Evolutionary conservation across 2,888 invertebrate genomes (phyloP).

Genomic region (Pachymerium ferrugineum): DNA sequence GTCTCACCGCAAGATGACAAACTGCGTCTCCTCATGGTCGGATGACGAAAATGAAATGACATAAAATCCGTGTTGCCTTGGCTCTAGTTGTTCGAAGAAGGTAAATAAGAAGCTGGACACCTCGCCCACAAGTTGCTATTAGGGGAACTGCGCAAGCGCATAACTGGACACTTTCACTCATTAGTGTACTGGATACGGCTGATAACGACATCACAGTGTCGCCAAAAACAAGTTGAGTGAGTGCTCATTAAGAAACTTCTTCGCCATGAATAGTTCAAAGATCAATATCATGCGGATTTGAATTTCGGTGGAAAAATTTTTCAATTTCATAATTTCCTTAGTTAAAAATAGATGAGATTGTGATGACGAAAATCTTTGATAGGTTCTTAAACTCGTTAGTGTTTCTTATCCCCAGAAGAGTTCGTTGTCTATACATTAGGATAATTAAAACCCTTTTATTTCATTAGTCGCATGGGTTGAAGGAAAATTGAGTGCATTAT

Average conservation of each 20-base stretch:
- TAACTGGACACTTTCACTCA: conserved; percentile 14
- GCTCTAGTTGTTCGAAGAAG: not conserved
- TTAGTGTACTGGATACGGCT: not conserved
- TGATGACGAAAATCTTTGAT: too few species aligned
- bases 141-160: conserved; percentile 10
- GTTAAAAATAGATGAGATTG: too few species aligned
- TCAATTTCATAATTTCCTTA: too few species aligned
- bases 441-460: too few species aligned
- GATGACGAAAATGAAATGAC: not conserved
- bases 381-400: too few species aligned
- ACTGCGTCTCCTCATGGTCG: conserved; percentile 9
- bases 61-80: not conserved
- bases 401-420: too few species aligned
- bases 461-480: too few species aligned
- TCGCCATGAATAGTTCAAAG: too few species aligned
- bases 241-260: not conserved
- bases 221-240: conserved; percentile 15
- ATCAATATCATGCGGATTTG: too few species aligned
- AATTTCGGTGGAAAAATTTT: not conserved
- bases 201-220: conserved; percentile 18
- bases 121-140: conserved; percentile 12
- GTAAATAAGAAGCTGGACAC: conserved; percentile 18
- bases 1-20: not conserved
- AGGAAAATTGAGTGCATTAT: too few species aligned
- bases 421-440: too few species aligned